Base-by-base conservation (phyloP, 2,797 vertebrate genomes). In the Enteromius thamalakanensis region DNA sequence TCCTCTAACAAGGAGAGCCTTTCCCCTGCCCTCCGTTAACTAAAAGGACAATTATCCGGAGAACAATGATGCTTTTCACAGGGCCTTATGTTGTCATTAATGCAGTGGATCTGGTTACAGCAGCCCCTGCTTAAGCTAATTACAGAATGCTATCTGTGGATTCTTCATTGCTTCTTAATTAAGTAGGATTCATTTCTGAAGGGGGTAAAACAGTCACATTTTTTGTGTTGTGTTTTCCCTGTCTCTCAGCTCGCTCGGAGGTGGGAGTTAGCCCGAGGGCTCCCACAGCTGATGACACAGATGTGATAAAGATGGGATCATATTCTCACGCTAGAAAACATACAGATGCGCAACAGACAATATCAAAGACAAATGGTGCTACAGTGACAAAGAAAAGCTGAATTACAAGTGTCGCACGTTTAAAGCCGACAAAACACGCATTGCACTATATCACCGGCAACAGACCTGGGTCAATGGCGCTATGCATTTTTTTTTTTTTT, bases 31-130 rank as follows among this genome's bases (percentile, higher is more conserved):
- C 92, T 85, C 85, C 89, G 91, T 94, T 96, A 96, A 96, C 94
- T 95, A 95, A 96, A 96, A 95, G 94, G 93, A 96, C 94, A 96
- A 95, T 96, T 95, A 96, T 95, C 94, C 90, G 85, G 92, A 95
- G 95, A 95, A 95, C 95, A 95, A 95, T 95, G 94, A 94, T 92
- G 93, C 94, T 95, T 95, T 95, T 96, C 94, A 96, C 94, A 92
- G 90, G 89, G 92, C 88, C 93, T 87, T 92, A 93, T 93, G 93
- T 94, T 95, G 94, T 94, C 94, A 94, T 95, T 95, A 95, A 95
- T 93, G 92, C 92, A 92, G 90, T 92, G 91, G 92, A 95, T 96
- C 94, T 94, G 94, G 94, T 95, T 95, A 94, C 94, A 92, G 92
- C 92, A 94, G 92, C 85, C 91, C 85, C 90, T 92, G 92, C 94